These are phyloP conservation scores for Brenthis hecate DNA, from an alignment of 2,888 invertebrate species.

Conservation along the genomic window DNA sequence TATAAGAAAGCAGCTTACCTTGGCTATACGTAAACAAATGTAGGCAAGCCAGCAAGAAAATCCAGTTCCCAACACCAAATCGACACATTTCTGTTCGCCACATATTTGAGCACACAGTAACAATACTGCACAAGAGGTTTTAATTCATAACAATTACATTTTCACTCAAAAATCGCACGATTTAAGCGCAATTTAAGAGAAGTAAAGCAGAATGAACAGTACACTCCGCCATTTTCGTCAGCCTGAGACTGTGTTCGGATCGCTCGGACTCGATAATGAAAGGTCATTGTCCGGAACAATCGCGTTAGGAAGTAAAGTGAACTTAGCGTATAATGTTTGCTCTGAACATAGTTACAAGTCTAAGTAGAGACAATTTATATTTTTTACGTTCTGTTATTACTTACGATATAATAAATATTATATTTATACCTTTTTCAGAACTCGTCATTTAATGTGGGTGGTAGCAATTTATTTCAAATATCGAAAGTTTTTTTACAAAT, in stretches of 20 bases:
- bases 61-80: conserved; percentile 76
- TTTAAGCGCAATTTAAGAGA: conserved; percentile 52
- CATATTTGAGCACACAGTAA: conserved; percentile 68
- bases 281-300: conserved; percentile 75
- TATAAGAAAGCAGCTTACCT: conserved; percentile 74
- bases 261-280: conserved; percentile 67
- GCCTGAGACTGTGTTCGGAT: conserved; percentile 62
- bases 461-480: too few relatives aligned
- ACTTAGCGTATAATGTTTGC: conserved; percentile 42
- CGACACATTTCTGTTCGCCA: conserved; percentile 76
- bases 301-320: conserved; percentile 50
- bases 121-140: conserved; percentile 69
- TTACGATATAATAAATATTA: neutral
- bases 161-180: conserved; percentile 70
- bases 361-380: conserved; percentile 16
- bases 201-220: conserved; percentile 46
- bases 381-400: conserved; percentile 20
- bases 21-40: conserved; percentile 81
- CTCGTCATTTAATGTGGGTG: too few relatives aligned
- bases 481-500: too few relatives aligned
- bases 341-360: conserved; percentile 50
- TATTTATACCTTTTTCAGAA: too few relatives aligned
- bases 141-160: conserved; percentile 80
- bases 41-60: conserved; percentile 72
- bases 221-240: conserved; percentile 71